A percentile compares a stretch with the other conserved stretches of the same genome.
These are phyloP conservation scores for Phrixothrix hirtus DNA, from an alignment of 2,888 invertebrate species.

Conservation along the genomic window DNA sequence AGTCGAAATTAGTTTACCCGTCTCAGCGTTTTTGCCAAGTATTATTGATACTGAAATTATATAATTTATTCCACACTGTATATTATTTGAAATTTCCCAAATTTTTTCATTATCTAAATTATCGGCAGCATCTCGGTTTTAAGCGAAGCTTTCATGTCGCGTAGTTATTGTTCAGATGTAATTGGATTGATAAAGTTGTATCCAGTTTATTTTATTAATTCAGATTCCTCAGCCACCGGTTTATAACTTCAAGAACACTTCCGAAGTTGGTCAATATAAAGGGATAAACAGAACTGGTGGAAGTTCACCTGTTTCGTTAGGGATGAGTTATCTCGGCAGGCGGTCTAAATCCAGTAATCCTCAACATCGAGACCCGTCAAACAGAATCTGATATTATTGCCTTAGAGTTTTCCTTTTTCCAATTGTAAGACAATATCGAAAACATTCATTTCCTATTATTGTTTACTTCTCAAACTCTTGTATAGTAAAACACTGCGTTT, in stretches of 20 bases:
- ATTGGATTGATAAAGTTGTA: too few species aligned
- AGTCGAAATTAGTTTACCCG: too few species aligned
- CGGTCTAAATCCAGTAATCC: constrained; percentile 13
- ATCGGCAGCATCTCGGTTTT: too few species aligned
- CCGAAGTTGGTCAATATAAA: not conserved
- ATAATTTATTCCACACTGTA: too few species aligned
- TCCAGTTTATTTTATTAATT: not conserved
- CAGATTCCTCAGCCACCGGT: not conserved
- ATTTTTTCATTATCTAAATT: too few species aligned
- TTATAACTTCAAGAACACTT: not conserved
- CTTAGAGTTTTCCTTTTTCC: constrained; percentile 6
- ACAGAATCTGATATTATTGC: constrained; percentile 14
- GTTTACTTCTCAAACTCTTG: constrained; percentile 3
- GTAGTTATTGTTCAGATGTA: too few species aligned
- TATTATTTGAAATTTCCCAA: too few species aligned
- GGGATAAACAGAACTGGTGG: too few species aligned
- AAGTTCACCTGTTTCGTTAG: not conserved
- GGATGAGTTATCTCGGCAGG: not conserved
- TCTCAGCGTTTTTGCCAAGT: too few species aligned
- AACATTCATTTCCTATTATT: constrained; percentile 4
- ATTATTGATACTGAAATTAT: too few species aligned
- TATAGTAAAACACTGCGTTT: constrained; percentile 1
- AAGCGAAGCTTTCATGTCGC: too few species aligned
- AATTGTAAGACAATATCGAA: constrained; percentile 11
- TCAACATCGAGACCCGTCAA: constrained; percentile 12